Evolutionary conservation across 2,113 vertebrate genomes (phyloP).

Genomic region (Ailurus styani): DNA sequence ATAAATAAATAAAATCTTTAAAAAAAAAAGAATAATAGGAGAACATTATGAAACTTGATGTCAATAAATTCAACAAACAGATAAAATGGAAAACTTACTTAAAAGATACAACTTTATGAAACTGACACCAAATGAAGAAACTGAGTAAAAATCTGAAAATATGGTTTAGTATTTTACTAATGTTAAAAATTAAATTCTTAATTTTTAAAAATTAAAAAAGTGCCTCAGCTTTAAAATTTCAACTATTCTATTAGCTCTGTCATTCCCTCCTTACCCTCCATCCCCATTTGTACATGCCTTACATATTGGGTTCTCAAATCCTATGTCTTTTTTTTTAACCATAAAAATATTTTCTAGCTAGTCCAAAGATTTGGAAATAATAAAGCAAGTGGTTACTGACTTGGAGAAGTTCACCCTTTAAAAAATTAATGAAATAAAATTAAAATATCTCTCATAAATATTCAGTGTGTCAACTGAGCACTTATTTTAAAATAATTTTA

Average conservation of each 20-base stretch:
- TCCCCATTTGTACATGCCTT: not conserved
- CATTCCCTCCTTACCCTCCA: not conserved
- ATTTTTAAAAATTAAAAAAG: not conserved
- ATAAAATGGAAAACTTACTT: not conserved
- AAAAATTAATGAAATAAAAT: not conserved
- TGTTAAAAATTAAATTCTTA: not conserved
- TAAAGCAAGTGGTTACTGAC: not conserved
- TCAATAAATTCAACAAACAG: not conserved
- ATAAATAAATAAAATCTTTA: too few species aligned
- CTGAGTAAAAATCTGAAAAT: not conserved
- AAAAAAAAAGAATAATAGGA: not conserved
- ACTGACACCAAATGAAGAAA: not conserved
- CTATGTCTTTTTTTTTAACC: not conserved
- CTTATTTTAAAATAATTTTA: constrained; percentile 1
- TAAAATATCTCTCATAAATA: constrained; percentile 10
- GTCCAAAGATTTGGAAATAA: constrained; percentile 6
- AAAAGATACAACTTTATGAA: not conserved
- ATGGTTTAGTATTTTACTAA: not conserved
- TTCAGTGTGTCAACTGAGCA: not conserved
- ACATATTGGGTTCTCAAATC: not conserved
- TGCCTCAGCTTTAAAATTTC: not conserved
- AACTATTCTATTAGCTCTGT: not conserved
- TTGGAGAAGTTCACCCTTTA: not conserved
- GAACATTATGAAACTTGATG: not conserved
- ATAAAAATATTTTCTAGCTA: constrained; percentile 30